Evolutionary conservation across 2,113 vertebrate genomes (phyloP), one percentile per base, ranked within the genome.

Genomic region (Mormyrus iriodes): DNA sequence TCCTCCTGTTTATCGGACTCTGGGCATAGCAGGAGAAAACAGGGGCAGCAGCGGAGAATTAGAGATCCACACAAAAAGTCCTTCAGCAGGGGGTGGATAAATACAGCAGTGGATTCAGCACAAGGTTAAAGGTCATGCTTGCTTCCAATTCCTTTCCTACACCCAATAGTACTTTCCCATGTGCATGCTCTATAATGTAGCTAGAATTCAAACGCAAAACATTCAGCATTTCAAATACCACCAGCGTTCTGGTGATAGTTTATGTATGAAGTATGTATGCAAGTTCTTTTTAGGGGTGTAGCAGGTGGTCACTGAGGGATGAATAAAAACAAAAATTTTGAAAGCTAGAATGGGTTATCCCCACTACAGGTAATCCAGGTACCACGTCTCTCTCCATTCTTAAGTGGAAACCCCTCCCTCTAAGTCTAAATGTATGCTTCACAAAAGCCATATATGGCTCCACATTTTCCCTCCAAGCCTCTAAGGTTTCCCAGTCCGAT

Each of bases 1-100:
- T 99, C 98, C 12, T 98, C 98, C 90, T 98, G 97, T 94, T 94
- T 97, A 91, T 98, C 96, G 13, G 93, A 92, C 92, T 98, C 98
- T 99, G 94, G 91, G 85, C 4, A 92, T 73, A 39, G 46, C 24
- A 91, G 82, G 2, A 92, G 83, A 42, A 53, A 15, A 10, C 46
- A 24, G 4, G 39, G 21, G 7, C 51, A 87, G 51, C 19, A 21
- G 35, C 3, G 27, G n/a, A 21, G 17, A 13, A 8, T 51, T 53
- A 85, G 12, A n/a, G 24, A 65, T 10, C 24, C 2, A 7, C 8
- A 58, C 55, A n/a, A 24, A 58, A 65, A 61, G 3, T 61, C 24
- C 58, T n/a, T 31, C 61, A 13, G 27, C 61, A n/a, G n/a, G n/a
- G n/a, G n/a, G n/a, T n/a, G n/a, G n/a, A n/a, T n/a, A n/a, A n/a